phyloP scores from a whole-genome alignment of 2,888 invertebrate genomes.

The Lasioglossum calceatum region DNA sequence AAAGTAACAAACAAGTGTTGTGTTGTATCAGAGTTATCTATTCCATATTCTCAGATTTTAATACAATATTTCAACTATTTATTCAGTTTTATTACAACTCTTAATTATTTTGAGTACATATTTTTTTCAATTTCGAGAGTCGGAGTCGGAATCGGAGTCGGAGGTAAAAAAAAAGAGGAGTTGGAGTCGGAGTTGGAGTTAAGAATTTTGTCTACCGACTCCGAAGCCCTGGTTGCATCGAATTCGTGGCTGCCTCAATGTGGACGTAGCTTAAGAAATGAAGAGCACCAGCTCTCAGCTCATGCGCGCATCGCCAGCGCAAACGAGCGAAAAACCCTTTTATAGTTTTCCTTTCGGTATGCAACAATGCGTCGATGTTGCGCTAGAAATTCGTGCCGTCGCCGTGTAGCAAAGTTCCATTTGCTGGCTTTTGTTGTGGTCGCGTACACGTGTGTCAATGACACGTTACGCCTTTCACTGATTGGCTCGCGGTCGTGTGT shows the following conservation, averaged over 20 bases:
- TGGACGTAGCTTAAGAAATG: no score
- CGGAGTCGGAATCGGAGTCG: no score
- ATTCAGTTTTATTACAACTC: no score
- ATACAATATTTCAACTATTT: no score
- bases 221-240: neutral
- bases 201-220: no score
- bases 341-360: neutral
- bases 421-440: constrained; percentile 6
- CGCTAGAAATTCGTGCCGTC: constrained; percentile 30
- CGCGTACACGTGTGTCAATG: constrained; percentile 57
- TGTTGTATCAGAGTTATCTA: no score
- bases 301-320: neutral
- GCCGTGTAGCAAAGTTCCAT: constrained; percentile 32
- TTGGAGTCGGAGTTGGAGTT: no score
- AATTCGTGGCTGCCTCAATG: neutral
- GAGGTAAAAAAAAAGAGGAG: no score
- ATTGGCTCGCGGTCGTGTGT: constrained; percentile 58
- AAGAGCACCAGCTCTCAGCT: neutral
- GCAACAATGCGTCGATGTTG: constrained; percentile 8
- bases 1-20: no score
- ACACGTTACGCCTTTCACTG: constrained; percentile 66
- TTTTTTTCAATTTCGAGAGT: no score
- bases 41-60: no score
- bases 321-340: neutral
- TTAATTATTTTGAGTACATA: no score